phyloP scores from a whole-genome alignment of 2,113 vertebrate genomes.

The Oryzias celebensis region DNA sequence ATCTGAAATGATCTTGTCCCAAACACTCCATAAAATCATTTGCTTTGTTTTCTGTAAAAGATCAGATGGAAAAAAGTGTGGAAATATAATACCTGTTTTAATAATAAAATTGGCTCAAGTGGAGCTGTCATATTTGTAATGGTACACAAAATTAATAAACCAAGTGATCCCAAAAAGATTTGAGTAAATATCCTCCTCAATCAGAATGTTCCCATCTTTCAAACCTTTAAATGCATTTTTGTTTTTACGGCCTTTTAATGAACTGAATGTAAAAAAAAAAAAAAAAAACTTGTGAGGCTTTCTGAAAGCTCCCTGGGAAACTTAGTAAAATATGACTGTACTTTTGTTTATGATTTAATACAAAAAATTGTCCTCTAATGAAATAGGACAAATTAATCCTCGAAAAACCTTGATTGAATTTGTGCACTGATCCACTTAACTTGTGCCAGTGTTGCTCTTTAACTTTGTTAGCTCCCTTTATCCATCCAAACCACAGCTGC shows the following conservation, averaged over 20 bases:
- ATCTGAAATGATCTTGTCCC: too few species aligned
- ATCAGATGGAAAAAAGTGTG: too few species aligned
- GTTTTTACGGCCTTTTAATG: background rate
- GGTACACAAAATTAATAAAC: background rate
- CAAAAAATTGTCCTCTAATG: conserved; percentile 7
- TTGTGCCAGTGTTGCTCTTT: conserved; percentile 64
- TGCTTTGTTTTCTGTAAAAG: too few species aligned
- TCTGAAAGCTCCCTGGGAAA: background rate
- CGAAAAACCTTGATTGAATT: conserved; percentile 59
- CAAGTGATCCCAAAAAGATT: background rate
- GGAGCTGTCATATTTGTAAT: too few species aligned
- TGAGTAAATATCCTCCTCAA: background rate
- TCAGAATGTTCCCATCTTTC: background rate
- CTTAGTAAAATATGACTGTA: background rate
- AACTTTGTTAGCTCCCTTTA: conserved; percentile 55
- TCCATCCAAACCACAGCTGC: conserved; percentile 33
- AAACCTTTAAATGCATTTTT: background rate
- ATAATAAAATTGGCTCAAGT: too few species aligned
- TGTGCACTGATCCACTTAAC: conserved; percentile 30
- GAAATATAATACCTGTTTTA: too few species aligned
- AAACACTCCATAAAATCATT: too few species aligned
- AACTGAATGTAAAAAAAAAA: background rate
- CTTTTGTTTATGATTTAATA: conserved; percentile 17
- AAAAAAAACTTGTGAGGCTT: background rate
- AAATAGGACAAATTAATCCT: conserved; percentile 26